These are phyloP conservation scores for Illadopsis cleaveri DNA, from an alignment of 2,113 vertebrate species.

Conservation along the genomic window DNA sequence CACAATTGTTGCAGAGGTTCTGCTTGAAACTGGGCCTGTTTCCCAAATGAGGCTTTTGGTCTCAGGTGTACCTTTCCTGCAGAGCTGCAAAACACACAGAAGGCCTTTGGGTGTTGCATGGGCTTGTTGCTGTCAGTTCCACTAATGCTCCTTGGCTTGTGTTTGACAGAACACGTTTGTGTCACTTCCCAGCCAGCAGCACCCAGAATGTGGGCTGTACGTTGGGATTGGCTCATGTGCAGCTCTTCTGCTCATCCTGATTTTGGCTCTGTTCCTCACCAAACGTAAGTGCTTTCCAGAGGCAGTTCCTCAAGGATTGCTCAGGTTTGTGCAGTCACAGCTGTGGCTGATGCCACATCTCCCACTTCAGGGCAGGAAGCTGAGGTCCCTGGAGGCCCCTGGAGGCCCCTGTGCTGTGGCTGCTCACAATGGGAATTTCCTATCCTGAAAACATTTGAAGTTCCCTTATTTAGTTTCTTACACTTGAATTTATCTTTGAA, in stretches of 20 bases:
- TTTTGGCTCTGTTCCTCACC: background rate
- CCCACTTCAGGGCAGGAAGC: background rate
- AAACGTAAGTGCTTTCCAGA: slow-evolving; percentile 38
- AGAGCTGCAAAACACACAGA: background rate
- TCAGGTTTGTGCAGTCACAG: background rate
- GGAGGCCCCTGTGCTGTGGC: background rate
- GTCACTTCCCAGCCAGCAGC: accelerated
- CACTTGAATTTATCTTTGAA: background rate
- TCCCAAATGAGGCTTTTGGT: background rate
- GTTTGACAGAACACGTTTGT: background rate
- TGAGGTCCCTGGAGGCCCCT: background rate
- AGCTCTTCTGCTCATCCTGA: background rate
- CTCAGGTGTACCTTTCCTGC: background rate
- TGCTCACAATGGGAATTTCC: background rate
- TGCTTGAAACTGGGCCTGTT: background rate
- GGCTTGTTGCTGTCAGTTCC: background rate
- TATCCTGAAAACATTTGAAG: background rate
- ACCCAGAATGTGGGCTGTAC: background rate
- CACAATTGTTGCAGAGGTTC: background rate
- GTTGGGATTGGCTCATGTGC: background rate
- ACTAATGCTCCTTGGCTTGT: background rate
- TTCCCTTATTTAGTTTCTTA: background rate
- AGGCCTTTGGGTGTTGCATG: background rate
- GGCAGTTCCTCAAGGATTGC: background rate
- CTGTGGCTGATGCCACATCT: background rate